Conservation (phyloP, 2,797 vertebrate genomes). For the Chromis chromis region DNA sequence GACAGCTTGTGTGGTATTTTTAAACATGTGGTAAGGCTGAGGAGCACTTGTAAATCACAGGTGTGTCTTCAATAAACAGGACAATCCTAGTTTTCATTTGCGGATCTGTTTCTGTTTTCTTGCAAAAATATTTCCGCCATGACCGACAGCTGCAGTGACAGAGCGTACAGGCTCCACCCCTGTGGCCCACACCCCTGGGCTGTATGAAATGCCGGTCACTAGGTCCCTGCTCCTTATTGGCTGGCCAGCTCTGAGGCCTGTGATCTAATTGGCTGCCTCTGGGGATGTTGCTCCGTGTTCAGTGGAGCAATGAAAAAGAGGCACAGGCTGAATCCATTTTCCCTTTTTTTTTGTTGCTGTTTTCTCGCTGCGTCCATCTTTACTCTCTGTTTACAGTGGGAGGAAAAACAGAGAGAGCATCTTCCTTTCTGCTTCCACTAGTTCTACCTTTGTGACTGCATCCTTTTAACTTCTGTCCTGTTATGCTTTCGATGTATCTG, state of each 20-base stretch:
- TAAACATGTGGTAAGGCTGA: background rate
- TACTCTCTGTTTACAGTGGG: conserved; percentile 41
- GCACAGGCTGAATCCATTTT: conserved; percentile 64
- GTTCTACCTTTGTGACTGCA: background rate
- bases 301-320: conserved; percentile 69
- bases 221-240: conserved; percentile 76
- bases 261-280: conserved; percentile 75
- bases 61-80: background rate
- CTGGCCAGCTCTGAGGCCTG: conserved; percentile 54
- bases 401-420: conserved; percentile 1
- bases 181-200: conserved; percentile 78
- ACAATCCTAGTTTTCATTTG: background rate
- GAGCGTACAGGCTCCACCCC: conserved; percentile 54
- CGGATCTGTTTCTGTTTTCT: background rate
- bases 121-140: conserved; percentile 7
- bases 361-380: conserved; percentile 58
- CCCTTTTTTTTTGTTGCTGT: conserved; percentile 30
- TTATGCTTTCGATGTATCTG: conserved; percentile 23
- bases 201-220: conserved; percentile 81
- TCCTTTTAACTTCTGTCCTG: conserved; percentile 23
- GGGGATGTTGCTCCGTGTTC: conserved; percentile 74
- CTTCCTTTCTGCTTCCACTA: no score
- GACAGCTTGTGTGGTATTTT: conserved; percentile 40
- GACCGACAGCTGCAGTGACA: conserved; percentile 47
- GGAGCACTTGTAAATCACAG: conserved; percentile 2